Base-by-base conservation (phyloP, 2,113 vertebrate genomes). In the mouse (Mus musculus) region DNA sequence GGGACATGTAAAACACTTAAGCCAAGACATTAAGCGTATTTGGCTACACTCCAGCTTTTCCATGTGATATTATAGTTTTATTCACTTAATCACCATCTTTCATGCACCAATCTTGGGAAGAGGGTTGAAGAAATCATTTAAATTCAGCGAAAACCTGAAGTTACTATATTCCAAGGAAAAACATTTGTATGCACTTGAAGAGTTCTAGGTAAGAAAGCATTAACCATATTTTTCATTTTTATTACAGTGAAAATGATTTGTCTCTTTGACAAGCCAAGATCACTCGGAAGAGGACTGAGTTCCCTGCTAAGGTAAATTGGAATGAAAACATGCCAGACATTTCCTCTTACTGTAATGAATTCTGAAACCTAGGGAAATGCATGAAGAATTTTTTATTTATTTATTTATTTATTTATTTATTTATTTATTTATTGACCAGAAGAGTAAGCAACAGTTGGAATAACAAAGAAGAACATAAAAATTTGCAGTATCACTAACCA, bases 191-290 rank as follows among this genome's bases (percentile, higher is more conserved):
- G 42, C 63, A 72, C 30, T 73, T 33, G 54, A 77, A 46, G 22
- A 81, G 16, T 78, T 93, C 19, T 20, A 86, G 71, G 75, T 92
- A 93, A 87, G 93, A 89, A 71, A 88, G 69, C 87, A n/a, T 95
- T 94, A 81, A 30, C 16, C 75, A 42, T 71, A 71, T 80, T 88
- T 82, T 86, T 65, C 13, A 26, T 17, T 95, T 91, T 92, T 71
- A 94, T 89, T 95, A 75, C 52, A 87, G 91, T 71, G 54, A 84
- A 96, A 89, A 93, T 19, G 4, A 94, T 72, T 91, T 6, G 93
- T 80, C 94, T 95, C n/a, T 49, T 67, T 78, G 84, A 87, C 22
- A 94, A 78, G 94, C 14, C 12, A 91, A 95, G 94, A 89, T 94
- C 78, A 85, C 28, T 89, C 77, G 63, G 78, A 88, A 54, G 59